These are phyloP conservation scores for Anas georgica DNA, from an alignment of 2,797 vertebrate genomes.

Conservation along the genomic window DNA sequence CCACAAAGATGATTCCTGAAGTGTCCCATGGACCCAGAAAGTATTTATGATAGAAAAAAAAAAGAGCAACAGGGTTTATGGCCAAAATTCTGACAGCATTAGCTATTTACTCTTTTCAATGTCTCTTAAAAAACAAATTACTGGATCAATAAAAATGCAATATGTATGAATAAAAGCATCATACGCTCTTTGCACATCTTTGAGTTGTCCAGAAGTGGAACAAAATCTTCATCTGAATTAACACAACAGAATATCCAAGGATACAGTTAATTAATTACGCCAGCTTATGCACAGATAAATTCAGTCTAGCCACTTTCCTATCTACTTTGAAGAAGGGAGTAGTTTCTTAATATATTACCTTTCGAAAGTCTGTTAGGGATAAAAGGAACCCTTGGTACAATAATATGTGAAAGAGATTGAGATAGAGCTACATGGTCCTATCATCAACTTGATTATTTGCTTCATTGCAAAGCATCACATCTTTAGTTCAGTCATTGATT, in stretches of 20 bases:
- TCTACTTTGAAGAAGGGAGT: background rate
- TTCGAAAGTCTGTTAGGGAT: constrained; percentile 12
- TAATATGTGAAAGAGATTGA: background rate
- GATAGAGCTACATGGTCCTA: background rate
- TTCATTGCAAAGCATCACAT: constrained; percentile 45
- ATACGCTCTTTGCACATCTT: background rate
- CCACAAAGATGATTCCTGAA: background rate
- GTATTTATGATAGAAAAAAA: background rate
- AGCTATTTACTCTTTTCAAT: background rate
- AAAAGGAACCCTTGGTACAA: background rate
- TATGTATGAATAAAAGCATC: background rate
- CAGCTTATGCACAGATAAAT: background rate
- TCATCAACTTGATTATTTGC: constrained; percentile 52
- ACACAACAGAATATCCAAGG: background rate
- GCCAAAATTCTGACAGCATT: background rate
- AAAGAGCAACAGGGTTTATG: background rate
- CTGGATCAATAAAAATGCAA: background rate
- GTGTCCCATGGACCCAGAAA: background rate
- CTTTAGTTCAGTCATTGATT: constrained; percentile 61
- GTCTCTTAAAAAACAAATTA: background rate
- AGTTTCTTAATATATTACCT: constrained; percentile 5
- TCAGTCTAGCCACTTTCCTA: background rate
- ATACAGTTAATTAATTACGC: background rate
- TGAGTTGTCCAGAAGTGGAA: background rate
- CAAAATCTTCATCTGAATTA: background rate